Conservation (phyloP, 2,888 invertebrate species). For the Patella depressa region DNA sequence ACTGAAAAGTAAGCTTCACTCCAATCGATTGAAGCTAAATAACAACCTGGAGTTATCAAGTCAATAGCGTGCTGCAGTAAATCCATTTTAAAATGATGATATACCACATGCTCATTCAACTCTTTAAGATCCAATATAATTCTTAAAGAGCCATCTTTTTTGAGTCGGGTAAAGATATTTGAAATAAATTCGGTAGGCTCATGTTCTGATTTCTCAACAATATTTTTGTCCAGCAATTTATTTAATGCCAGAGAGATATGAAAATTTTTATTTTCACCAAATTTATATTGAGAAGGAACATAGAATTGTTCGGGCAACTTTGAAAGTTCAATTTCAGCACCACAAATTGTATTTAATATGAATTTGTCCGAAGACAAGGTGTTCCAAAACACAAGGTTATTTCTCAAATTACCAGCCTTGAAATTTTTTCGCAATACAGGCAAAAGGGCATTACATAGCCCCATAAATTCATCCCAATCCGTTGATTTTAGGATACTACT, state of each 20-base stretch:
- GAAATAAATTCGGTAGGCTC: background rate
- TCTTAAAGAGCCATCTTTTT: background rate
- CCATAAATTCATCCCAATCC: background rate
- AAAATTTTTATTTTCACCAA: too few species aligned
- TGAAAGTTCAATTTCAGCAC: background rate
- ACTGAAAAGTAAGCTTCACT: conserved; percentile 26
- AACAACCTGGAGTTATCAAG: conserved; percentile 3
- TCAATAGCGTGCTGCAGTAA: conserved; percentile 1
- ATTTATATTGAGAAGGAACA: background rate
- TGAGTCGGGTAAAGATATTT: background rate
- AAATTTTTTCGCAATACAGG: conserved; percentile 1
- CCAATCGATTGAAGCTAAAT: conserved; percentile 23
- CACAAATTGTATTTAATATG: conserved; percentile 4
- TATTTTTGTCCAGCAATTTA: background rate
- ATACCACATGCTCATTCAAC: background rate
- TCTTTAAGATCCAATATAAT: background rate
- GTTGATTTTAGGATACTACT: background rate
- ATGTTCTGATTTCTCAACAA: background rate
- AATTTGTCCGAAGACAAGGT: conserved; percentile 1
- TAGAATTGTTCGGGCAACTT: background rate
- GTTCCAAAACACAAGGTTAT: background rate
- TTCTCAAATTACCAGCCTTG: conserved; percentile 3
- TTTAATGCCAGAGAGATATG: background rate
- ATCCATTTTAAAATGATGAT: conserved; percentile 3
- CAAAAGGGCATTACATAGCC: background rate